Base-by-base conservation (phyloP, 1,140 invertebrate species). In the Macrostomum lignano region DNA sequence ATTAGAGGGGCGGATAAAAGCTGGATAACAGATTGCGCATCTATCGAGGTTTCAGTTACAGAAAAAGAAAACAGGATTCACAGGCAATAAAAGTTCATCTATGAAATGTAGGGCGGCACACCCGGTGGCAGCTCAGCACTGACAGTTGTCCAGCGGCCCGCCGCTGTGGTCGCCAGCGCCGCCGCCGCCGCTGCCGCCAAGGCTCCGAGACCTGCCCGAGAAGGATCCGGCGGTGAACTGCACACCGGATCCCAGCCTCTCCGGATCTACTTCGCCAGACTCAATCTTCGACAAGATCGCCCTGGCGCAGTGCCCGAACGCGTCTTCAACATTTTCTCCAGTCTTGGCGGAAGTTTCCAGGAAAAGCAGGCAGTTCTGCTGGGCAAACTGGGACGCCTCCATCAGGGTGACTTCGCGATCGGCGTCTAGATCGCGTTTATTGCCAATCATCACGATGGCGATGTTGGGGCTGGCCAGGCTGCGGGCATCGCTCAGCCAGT, bases 401-500 rank as follows among this genome's bases (percentile, higher is more conserved):
- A 67, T 67, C 40, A 68, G 67, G 45, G 74, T 69, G 7, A 84
- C 76, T 58, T 82, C 74, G 28, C 76, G 49, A 39, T 72, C 61
- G 30, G 65, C 63, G 43, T 73, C 70, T 37, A 81, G 48, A 55
- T 86, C 78, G 61, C 72, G 74, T 57, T 84, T 86, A 47, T 82
- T 84, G 13, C 81, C 81, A 39, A 88, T 72, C 43, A 91, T 58
- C 26, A 82, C 67, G 33, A 84, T 66, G 22, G 79, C 67, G 11
- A 84, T 74, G 60, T 78, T 74, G 15, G 72, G 74, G 11, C 77
- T 76, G 29, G 81, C 78, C 49, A 86, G 88, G 45, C 71, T 66
- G 45, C 75, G 64, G 3, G 88, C 76, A 63, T 91, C 81, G 47
- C 86, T 79, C 37, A 88, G 71, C 81, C 81, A 91, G 49, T 74